phyloP scores from a whole-genome alignment of 1,140 invertebrate species.

The Pseudomyrmex flavicornis region DNA sequence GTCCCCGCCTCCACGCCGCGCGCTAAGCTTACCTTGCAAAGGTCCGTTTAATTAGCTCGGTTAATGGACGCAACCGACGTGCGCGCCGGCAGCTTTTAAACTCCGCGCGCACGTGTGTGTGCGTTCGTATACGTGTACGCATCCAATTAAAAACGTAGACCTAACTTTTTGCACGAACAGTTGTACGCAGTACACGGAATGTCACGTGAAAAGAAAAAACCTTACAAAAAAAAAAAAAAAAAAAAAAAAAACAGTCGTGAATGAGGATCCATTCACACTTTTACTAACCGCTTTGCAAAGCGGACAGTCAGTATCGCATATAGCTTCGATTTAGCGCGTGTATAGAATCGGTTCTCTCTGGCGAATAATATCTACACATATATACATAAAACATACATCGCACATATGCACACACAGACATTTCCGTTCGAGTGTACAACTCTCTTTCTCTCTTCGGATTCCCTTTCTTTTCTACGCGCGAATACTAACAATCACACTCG shows the following conservation, averaged over 20 bases:
- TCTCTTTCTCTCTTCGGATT: background rate
- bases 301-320: background rate
- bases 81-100: slow-evolving; percentile 49
- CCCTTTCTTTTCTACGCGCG: background rate
- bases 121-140: slow-evolving; percentile 32
- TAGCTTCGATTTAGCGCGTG: background rate
- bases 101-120: background rate
- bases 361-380: slow-evolving; percentile 13
- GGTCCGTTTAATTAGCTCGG: slow-evolving; percentile 49
- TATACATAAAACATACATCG: slow-evolving; percentile 30
- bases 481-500: slow-evolving; percentile 10
- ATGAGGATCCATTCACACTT: background rate
- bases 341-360: background rate
- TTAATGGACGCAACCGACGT: slow-evolving; percentile 63
- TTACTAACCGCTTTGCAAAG: slow-evolving; percentile 7
- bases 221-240: background rate
- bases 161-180: background rate
- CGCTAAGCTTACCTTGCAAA: slow-evolving; percentile 70
- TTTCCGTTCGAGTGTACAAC: background rate
- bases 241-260: background rate
- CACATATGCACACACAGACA: slow-evolving; percentile 34
- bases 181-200: slow-evolving; percentile 15
- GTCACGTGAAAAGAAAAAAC: background rate
- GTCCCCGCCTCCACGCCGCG: slow-evolving; percentile 82
- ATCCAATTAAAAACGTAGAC: slow-evolving; percentile 24